Base-by-base conservation (phyloP, 2,888 invertebrate genomes). In the Polia nebulosa region DNA sequence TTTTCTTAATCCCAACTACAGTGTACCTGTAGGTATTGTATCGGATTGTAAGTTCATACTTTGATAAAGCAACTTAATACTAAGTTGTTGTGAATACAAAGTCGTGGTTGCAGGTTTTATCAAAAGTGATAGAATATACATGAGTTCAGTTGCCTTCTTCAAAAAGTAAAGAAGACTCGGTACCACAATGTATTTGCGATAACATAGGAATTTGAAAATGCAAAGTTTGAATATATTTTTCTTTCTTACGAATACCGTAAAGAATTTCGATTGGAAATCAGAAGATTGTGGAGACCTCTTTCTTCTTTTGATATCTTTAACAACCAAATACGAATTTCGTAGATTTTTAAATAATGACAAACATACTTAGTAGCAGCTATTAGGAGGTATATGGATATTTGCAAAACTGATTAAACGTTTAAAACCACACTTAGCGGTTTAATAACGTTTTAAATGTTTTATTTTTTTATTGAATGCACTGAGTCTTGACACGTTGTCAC, bases 111-210 rank as follows among this genome's bases (percentile, higher is more conserved):
- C 49, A 52, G 56, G 75, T 66, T 75, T 56, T 56, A 75, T 75
- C 36, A 52, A 44, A 17, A 66, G 32, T 32, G 22, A 71, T 72
- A 52, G 76, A 57, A 75, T 67, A 72, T 57, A 57, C 45, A 75
- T 57, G 67, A 72, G 72, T 66, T 75, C 56, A 66, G 36, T 57
- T 66, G 57, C 49, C 27, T 52, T 49, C 47, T 25, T 55, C 64
- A 29, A 71, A 73, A 74, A 41, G 22, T 71, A 49, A 41, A 64
- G 53, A 63, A 73, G 53, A 27, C 41, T 73, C n/a, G 15, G 22
- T 63, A 41, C n/a, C 17, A 11, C 22, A 20, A 15, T 41, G 3
- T 58, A 22, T 61, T 36, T 56, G 20, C 25, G 11, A 20, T 36
- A 36, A 44, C 29, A 51, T 25, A 56, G 11, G 74, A 71, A 67